phyloP scores from a whole-genome alignment of 2,888 invertebrate species.

The Taenaris catops region DNA sequence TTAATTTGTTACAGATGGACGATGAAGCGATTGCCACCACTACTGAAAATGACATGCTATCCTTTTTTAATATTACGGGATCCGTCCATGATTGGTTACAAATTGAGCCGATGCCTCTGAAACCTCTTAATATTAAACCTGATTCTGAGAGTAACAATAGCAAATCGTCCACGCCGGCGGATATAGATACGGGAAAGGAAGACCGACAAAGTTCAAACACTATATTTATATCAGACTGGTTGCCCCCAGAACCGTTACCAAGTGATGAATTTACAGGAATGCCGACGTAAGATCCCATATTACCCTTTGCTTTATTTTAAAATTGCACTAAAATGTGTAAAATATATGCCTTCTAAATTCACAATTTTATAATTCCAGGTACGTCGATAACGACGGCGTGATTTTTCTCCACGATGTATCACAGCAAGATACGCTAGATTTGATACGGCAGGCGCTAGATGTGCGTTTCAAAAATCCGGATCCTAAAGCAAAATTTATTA shows the following conservation, averaged over 20 bases:
- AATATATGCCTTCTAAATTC: too few species aligned
- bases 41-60: conserved; percentile 40
- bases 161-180: conserved; percentile 27
- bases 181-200: conserved; percentile 20
- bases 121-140: conserved; percentile 30
- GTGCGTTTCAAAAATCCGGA: conserved; percentile 60
- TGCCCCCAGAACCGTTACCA: conserved; percentile 72
- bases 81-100: conserved; percentile 59
- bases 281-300: conserved; percentile 77
- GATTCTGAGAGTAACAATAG: conserved; percentile 26
- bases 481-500: conserved; percentile 61
- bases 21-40: conserved; percentile 13
- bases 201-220: conserved; percentile 31
- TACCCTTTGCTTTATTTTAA: too few species aligned
- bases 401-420: conserved; percentile 56
- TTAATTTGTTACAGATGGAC: too few species aligned
- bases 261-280: conserved; percentile 76
- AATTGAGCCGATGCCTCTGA: conserved; percentile 49
- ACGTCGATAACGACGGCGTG: conserved; percentile 64
- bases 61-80: conserved; percentile 56
- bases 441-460: conserved; percentile 72
- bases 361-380: too few species aligned
- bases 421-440: conserved; percentile 55
- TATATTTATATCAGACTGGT: conserved; percentile 78
- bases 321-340: too few species aligned